Evolutionary conservation across 2,113 vertebrate species (phyloP).

Genomic region (Theropithecus gelada): DNA sequence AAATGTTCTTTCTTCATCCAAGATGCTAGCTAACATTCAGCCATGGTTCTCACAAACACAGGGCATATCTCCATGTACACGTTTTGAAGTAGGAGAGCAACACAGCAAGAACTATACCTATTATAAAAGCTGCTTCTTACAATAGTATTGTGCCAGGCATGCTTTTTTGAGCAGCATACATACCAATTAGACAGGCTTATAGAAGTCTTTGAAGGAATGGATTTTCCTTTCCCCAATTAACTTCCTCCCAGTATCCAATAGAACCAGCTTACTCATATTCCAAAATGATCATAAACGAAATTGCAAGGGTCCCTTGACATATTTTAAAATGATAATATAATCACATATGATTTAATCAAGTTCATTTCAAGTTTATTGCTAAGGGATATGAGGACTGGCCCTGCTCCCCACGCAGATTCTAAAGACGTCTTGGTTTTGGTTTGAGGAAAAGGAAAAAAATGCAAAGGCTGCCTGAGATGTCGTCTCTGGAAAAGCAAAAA

Average conservation of each 20-base stretch:
- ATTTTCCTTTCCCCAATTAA: slow-evolving; percentile 21
- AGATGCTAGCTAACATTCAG: background rate
- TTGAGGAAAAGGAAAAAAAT: background rate
- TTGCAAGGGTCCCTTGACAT: slow-evolving; percentile 42
- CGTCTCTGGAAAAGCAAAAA: slow-evolving; percentile 16
- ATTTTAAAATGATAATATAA: slow-evolving; percentile 65
- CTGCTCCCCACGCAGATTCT: slow-evolving; percentile 8
- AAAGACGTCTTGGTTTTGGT: background rate
- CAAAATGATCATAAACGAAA: background rate
- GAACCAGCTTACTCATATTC: slow-evolving; percentile 56
- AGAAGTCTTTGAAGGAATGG: slow-evolving; percentile 13
- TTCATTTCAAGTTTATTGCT: slow-evolving; percentile 62
- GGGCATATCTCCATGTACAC: background rate
- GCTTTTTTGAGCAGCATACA: slow-evolving; percentile 5
- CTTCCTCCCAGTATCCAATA: slow-evolving; percentile 57
- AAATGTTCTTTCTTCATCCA: background rate
- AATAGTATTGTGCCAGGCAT: background rate
- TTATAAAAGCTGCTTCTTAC: slow-evolving; percentile 21
- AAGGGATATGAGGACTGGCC: background rate
- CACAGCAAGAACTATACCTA: background rate
- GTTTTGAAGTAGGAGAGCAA: background rate
- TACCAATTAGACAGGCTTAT: slow-evolving; percentile 52
- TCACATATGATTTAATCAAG: slow-evolving; percentile 57
- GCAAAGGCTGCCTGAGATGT: background rate
- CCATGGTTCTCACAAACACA: background rate